These are phyloP conservation scores for Parasteatoda lunata DNA, from an alignment of 2,888 invertebrate genomes.

Conservation along the genomic window DNA sequence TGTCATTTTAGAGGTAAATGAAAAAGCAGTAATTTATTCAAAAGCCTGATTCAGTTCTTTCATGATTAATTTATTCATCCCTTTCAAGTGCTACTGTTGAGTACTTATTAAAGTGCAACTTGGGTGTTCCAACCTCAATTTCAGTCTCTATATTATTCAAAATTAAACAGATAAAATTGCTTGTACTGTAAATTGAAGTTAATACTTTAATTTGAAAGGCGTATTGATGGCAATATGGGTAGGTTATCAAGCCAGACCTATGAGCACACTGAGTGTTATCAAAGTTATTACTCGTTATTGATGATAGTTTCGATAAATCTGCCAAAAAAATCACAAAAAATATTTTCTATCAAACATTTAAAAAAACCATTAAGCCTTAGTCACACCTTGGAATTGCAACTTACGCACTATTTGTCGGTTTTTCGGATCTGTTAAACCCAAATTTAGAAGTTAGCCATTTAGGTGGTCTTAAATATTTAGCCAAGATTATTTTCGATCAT, in stretches of 20 bases:
- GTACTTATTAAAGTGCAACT: neutral
- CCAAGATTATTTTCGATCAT: neutral
- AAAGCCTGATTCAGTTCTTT: too few species aligned
- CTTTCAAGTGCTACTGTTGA: too few species aligned
- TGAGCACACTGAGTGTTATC: constrained; percentile 40
- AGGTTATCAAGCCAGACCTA: constrained; percentile 26
- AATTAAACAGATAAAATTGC: constrained; percentile 6
- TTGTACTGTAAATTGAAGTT: constrained; percentile 19
- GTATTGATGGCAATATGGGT: constrained; percentile 14
- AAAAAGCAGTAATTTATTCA: too few species aligned
- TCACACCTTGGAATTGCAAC: constrained; percentile 48
- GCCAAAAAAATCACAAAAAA: constrained; percentile 27
- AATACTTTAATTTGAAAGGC: constrained; percentile 55
- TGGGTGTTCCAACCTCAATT: constrained; percentile 52
- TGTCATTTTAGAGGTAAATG: too few species aligned
- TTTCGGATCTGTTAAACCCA: constrained; percentile 22
- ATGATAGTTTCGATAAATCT: constrained; percentile 20
- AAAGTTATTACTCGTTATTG: constrained; percentile 22
- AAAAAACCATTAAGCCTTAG: constrained; percentile 31
- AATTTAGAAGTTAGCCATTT: constrained; percentile 27
- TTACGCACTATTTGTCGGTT: neutral
- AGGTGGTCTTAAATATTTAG: constrained; percentile 30
- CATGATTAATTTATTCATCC: too few species aligned
- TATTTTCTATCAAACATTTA: constrained; percentile 12
- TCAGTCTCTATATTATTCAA: constrained; percentile 9